Conservation (phyloP, 2,797 vertebrate genomes). For the Sebastes ruberrimus region DNA sequence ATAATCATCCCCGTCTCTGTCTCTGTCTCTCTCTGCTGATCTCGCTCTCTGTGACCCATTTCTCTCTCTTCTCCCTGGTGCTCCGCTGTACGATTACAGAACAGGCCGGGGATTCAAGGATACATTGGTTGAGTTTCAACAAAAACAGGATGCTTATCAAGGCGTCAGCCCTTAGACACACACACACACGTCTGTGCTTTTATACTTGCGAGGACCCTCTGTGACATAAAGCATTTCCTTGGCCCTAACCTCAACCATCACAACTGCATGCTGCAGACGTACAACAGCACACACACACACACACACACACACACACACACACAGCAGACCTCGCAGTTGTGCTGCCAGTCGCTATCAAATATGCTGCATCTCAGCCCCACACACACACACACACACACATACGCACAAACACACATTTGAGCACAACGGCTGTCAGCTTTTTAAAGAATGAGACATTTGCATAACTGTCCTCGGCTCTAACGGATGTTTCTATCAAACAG, state of each 20-base stretch:
- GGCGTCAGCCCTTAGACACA: constrained; percentile 21
- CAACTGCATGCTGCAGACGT: not conserved
- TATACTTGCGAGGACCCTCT: not conserved
- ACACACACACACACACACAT: no score
- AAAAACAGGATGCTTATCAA: constrained; percentile 59
- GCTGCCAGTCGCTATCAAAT: not conserved
- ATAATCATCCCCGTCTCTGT: constrained; percentile 7
- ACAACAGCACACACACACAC: not conserved
- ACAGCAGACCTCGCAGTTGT: not conserved
- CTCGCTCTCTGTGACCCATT: constrained; percentile 34
- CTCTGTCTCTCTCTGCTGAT: constrained; percentile 19
- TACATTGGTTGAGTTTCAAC: constrained; percentile 22
- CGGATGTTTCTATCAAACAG: not conserved
- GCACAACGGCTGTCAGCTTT: not conserved
- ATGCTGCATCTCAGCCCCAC: not conserved
- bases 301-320: no score
- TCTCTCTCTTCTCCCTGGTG: constrained; percentile 29
- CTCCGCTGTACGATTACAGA: constrained; percentile 22
- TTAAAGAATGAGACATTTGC: not conserved
- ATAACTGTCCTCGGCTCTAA: not conserved
- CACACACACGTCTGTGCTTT: not conserved
- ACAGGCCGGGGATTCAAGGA: constrained; percentile 20
- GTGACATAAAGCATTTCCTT: not conserved
- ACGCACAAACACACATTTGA: not conserved
- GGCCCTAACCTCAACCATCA: not conserved